Evolutionary conservation across 2,113 vertebrate genomes (phyloP).

Genomic region (Callaeas wilsoni): DNA sequence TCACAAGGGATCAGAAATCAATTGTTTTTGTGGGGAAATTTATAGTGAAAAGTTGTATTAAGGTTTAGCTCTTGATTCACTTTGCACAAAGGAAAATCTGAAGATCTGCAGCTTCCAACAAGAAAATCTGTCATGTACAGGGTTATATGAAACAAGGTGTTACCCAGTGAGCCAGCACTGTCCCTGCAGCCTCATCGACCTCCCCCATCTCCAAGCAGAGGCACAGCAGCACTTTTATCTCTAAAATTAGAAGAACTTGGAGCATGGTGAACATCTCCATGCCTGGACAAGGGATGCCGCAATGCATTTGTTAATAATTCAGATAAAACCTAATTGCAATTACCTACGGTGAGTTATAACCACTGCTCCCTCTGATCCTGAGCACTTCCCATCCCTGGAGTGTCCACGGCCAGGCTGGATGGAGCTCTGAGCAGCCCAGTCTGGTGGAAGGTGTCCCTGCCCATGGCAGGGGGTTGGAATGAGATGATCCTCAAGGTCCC

Average conservation of each 20-base stretch:
- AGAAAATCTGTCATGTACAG: neutral
- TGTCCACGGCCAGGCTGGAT: neutral
- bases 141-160: neutral
- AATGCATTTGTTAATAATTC: neutral
- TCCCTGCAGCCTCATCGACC: neutral
- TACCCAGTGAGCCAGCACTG: neutral
- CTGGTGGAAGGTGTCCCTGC: neutral
- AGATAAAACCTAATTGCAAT: neutral
- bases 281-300: neutral
- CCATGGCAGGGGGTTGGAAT: neutral
- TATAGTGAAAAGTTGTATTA: neutral
- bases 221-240: accelerated
- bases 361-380: neutral
- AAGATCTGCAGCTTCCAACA: neutral
- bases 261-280: neutral
- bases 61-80: neutral
- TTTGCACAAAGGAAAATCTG: neutral
- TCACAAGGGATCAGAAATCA: neutral
- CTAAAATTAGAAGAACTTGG: neutral
- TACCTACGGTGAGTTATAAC: neutral
- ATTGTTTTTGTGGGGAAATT: neutral
- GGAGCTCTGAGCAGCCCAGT: neutral
- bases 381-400: neutral
- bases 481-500: neutral
- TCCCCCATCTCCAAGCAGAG: neutral